Conservation (phyloP, 2,113 vertebrate genomes). For the Ptychochromis oligacanthus region DNA sequence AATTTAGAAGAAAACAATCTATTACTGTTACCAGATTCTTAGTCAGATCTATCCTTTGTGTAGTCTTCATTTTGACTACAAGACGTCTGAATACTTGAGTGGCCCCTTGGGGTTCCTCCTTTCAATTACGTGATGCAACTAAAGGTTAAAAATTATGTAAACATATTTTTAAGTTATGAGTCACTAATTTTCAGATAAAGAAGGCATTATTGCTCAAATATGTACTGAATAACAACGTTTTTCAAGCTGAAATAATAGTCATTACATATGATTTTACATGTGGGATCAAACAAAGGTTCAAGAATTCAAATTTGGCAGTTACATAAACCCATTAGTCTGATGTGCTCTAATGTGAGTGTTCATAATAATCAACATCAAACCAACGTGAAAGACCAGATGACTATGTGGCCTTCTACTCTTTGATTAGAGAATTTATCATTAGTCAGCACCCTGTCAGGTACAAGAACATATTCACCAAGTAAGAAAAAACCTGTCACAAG, state of each 20-base stretch:
- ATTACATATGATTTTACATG: neutral
- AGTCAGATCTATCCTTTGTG: slow-evolving; percentile 19
- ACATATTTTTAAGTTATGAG: slow-evolving; percentile 8
- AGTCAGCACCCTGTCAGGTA: slow-evolving; percentile 30
- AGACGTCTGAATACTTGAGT: slow-evolving; percentile 17
- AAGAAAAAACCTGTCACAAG: slow-evolving; percentile 60
- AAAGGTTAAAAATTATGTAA: slow-evolving; percentile 26
- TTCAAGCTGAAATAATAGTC: slow-evolving; percentile 21
- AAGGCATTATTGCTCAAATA: neutral
- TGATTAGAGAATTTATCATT: slow-evolving; percentile 33
- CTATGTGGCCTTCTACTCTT: slow-evolving; percentile 6
- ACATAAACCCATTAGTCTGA: neutral
- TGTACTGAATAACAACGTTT: slow-evolving; percentile 8
- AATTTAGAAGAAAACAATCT: slow-evolving; percentile 49
- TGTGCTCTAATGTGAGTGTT: neutral
- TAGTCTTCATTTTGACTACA: slow-evolving; percentile 5
- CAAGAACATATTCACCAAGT: slow-evolving; percentile 24
- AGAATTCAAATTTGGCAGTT: neutral
- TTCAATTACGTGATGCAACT: slow-evolving; percentile 1
- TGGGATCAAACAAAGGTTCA: slow-evolving; percentile 19
- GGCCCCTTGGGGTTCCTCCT: slow-evolving; percentile 18
- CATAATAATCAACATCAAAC: slow-evolving; percentile 13
- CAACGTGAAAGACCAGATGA: neutral
- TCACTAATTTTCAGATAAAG: slow-evolving; percentile 31
- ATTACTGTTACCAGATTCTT: slow-evolving; percentile 29